phyloP scores from a whole-genome alignment of 2,113 vertebrate genomes.

The Callopanchax toddi region DNA sequence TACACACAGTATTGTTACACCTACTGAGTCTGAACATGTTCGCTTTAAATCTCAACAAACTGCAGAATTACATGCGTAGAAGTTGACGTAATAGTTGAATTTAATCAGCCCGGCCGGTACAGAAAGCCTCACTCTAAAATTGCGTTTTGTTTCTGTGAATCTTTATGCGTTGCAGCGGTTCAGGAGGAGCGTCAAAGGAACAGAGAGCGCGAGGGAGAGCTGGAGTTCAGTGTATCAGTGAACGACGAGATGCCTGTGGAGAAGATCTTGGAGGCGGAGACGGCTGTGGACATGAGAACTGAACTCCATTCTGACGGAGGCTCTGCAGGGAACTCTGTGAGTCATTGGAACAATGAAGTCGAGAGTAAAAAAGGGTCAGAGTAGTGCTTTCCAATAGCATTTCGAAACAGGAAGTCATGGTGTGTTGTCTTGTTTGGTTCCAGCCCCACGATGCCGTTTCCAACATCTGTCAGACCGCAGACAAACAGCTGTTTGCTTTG shows the following conservation, averaged over 20 bases:
- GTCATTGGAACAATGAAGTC: conserved; percentile 40
- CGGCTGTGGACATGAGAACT: conserved; percentile 89
- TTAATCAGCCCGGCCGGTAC: no score
- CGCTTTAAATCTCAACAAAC: no score
- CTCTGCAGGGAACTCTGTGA: conserved; percentile 84
- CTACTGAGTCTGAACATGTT: no score
- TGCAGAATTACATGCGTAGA: no score
- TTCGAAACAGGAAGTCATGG: not conserved
- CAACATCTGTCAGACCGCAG: conserved; percentile 98
- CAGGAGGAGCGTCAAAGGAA: conserved; percentile 92
- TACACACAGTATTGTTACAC: no score
- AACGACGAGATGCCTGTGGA: conserved; percentile 95
- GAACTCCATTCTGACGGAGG: conserved; percentile 87
- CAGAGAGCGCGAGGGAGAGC: conserved; percentile 86
- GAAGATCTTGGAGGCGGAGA: conserved; percentile 92
- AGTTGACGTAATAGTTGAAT: no score
- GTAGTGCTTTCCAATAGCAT: no score
- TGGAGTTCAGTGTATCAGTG: conserved; percentile 81
- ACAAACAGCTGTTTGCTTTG: conserved; percentile 97
- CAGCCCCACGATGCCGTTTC: conserved; percentile 96
- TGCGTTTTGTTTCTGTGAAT: not conserved
- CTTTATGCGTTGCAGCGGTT: conserved; percentile 79
- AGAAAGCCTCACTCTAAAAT: not conserved
- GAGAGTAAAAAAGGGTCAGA: no score
- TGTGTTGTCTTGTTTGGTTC: conserved; percentile 32